Base-by-base conservation (phyloP, 2,888 invertebrate species). In the Heliconius hortense region DNA sequence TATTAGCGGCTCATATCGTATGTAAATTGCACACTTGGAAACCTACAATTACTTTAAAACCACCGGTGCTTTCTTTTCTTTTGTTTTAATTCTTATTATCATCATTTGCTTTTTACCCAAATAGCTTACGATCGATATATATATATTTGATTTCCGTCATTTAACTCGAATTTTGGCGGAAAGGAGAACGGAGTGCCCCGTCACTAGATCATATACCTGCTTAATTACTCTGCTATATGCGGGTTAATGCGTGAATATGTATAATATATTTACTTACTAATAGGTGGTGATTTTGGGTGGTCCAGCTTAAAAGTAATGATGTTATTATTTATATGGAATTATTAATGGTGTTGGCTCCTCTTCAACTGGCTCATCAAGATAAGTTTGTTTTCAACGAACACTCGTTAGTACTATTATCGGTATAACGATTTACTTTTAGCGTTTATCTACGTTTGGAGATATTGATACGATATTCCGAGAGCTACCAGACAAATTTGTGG, bases 261-360 rank as follows among this genome's bases (percentile, higher is more conserved):
- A 59, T 59, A 59, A 1, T 59, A 59, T 24, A 59, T 26, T 13
- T 59, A 59, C 82, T 39, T 73, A 76, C 76, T n/a, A 76, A 72
- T 70, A 92, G 90, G 92, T 93, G 93, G 91, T 90, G 93, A 93
- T 92, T 93, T 93, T 92, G 93, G 93, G 93, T 94, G 93, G 93
- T 93, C 93, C 84, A 76, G 77, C 81, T 86, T 84, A 82, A 80
- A 87, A 85, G 88, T 88, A 92, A 91, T 90, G 90, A 93, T 91
- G 91, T 91, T 92, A 90, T 92, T 92, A 92, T 91, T 89, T 89
- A 88, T 89, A 89, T 83, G 84, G 84, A 84, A 84, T 92, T 92
- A 92, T 93, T 92, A 92, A 93, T 93, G 92, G 85, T 87, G 80
- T 81, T 84, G 81, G 81, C 82, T 81, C 79, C 82, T 81, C 80